Evolutionary conservation across 2,797 vertebrate species (phyloP).

Genomic region (Trichosurus vulpecula): DNA sequence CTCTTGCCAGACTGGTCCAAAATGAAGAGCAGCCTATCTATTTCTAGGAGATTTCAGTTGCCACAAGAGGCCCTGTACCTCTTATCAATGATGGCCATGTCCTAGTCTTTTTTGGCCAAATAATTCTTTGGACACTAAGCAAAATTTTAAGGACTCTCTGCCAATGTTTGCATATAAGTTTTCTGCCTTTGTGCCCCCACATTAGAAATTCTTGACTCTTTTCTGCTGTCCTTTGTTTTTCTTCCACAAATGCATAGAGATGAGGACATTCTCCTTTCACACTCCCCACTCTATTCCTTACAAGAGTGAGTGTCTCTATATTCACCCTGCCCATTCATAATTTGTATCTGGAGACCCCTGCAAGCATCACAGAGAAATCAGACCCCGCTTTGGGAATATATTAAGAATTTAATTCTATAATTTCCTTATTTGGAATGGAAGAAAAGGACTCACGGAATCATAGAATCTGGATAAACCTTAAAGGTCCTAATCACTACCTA

Average conservation of each 20-base stretch:
- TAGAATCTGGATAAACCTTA: neutral
- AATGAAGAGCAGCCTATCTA: neutral
- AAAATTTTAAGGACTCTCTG: constrained; percentile 4
- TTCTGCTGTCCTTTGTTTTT: neutral
- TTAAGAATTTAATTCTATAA: neutral
- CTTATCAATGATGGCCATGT: neutral
- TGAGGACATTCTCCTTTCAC: neutral
- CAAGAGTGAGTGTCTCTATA: neutral
- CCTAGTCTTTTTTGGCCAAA: neutral
- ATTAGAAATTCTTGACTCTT: neutral
- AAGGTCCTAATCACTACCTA: neutral
- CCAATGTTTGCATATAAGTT: neutral
- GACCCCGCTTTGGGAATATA: neutral
- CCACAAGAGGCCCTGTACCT: neutral
- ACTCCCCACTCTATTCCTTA: neutral
- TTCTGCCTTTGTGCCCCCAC: neutral
- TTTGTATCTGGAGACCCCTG: neutral
- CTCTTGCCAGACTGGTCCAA: neutral
- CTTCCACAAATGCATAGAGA: neutral
- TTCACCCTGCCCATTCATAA: neutral
- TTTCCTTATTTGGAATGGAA: neutral
- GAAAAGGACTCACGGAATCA: too few species aligned
- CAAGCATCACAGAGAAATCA: neutral
- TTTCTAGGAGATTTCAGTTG: neutral
- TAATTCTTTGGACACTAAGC: neutral